phyloP scores from a whole-genome alignment of 2,888 invertebrate genomes.

The Metopia argyrocephala region DNA sequence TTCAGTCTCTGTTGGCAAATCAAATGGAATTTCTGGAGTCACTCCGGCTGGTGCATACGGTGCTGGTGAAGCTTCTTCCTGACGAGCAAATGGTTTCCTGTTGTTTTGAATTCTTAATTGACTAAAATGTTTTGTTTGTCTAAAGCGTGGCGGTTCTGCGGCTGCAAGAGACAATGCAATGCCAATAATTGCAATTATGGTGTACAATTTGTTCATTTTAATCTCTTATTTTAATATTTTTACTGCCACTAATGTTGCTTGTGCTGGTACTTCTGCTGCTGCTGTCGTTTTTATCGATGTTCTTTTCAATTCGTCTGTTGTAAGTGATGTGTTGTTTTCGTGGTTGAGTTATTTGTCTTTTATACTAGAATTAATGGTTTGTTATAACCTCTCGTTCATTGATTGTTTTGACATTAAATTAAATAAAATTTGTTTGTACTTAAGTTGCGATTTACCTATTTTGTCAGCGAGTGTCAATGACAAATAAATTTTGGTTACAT shows the following conservation, averaged over 20 bases:
- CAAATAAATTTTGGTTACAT: slow-evolving; percentile 60
- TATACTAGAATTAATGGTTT: slow-evolving; percentile 43
- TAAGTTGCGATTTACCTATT: slow-evolving; percentile 26
- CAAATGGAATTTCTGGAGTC: slow-evolving; percentile 72
- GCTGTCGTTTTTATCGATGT: slow-evolving; percentile 22
- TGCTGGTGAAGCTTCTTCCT: slow-evolving; percentile 68
- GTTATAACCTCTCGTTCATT: slow-evolving; percentile 16
- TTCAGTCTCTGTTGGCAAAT: slow-evolving; percentile 72
- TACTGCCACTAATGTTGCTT: slow-evolving; percentile 2
- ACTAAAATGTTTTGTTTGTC: slow-evolving; percentile 43
- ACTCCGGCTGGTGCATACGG: slow-evolving; percentile 73
- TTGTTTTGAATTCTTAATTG: slow-evolving; percentile 30
- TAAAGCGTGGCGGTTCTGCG: slow-evolving; percentile 68
- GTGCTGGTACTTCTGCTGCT: slow-evolving; percentile 1
- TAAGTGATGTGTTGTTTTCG: slow-evolving; percentile 50
- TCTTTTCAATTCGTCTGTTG: slow-evolving; percentile 40
- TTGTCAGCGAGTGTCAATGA: slow-evolving; percentile 54
- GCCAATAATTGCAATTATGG: slow-evolving; percentile 66
- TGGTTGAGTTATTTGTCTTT: slow-evolving; percentile 43
- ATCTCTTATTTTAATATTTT: slow-evolving; percentile 56
- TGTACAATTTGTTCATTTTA: slow-evolving; percentile 68
- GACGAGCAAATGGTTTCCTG: slow-evolving; percentile 68
- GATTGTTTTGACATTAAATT: slow-evolving; percentile 57
- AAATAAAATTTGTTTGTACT: slow-evolving; percentile 15
- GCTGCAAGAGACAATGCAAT: slow-evolving; percentile 60